phyloP scores from a whole-genome alignment of 1,140 invertebrate species.

The Ips typographus region DNA sequence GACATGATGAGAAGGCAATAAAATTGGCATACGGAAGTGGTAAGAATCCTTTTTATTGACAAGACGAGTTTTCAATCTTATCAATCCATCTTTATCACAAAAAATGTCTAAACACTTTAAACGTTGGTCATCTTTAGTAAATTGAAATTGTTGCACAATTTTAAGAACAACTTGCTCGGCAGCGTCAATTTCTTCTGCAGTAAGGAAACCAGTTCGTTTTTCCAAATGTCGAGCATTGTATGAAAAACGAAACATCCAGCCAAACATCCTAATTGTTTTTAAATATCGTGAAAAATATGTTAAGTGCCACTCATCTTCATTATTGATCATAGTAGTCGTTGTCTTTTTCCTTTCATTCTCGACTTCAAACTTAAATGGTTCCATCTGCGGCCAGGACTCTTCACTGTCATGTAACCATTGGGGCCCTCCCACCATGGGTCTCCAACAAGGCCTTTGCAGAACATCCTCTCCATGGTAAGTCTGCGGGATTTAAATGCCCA shows the following conservation, averaged over 20 bases:
- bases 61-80: too few species aligned
- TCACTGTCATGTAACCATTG: conserved; percentile 39
- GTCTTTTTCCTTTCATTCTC: conserved; percentile 25
- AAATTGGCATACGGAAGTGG: too few species aligned
- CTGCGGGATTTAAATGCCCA: conserved; percentile 51
- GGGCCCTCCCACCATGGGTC: conserved; percentile 33
- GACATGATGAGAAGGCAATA: too few species aligned
- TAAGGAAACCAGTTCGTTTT: too few species aligned
- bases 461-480: conserved; percentile 50
- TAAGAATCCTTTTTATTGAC: too few species aligned
- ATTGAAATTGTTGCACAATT: too few species aligned
- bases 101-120: too few species aligned
- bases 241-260: conserved; percentile 41
- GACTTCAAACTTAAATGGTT: not conserved
- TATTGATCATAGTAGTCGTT: conserved; percentile 4
- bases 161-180: too few species aligned
- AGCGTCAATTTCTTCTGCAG: too few species aligned
- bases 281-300: conserved; percentile 39
- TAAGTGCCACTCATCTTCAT: conserved; percentile 14
- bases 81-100: too few species aligned
- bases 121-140: too few species aligned
- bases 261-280: conserved; percentile 41
- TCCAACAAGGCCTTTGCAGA: conserved; percentile 41
- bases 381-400: conserved; percentile 38
- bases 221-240: too few species aligned